Evolutionary conservation across 2,113 vertebrate species (phyloP).

Genomic region (Cavia aperea): DNA sequence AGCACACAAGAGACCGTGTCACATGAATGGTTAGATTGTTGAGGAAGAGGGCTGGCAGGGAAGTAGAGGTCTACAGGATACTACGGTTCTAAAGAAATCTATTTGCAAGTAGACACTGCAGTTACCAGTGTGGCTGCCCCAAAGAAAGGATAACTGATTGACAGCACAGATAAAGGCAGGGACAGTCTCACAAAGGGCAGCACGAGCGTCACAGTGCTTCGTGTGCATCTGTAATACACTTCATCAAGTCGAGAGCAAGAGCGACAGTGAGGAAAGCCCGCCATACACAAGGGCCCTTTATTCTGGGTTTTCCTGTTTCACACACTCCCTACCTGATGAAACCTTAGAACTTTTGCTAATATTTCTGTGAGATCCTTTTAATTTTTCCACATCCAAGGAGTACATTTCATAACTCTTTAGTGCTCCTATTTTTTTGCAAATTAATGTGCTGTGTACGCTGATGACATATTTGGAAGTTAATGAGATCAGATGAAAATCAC

Average conservation of each 20-base stretch:
- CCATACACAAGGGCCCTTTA: constrained; percentile 69
- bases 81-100: constrained; percentile 56
- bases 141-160: constrained; percentile 21
- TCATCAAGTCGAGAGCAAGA: constrained; percentile 69
- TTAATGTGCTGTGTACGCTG: constrained; percentile 39
- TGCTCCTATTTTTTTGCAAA: constrained; percentile 39
- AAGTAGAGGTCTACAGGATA: not conserved
- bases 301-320: not conserved
- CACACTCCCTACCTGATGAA: constrained; percentile 65
- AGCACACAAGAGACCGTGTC: not conserved
- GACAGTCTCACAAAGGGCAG: constrained; percentile 41
- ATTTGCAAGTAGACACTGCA: constrained; percentile 57
- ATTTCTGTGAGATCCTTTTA: constrained; percentile 56
- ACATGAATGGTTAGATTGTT: constrained; percentile 53
- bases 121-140: not conserved
- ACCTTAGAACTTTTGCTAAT: constrained; percentile 54
- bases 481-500: not conserved
- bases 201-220: not conserved
- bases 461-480: constrained; percentile 44
- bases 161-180: constrained; percentile 21
- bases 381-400: constrained; percentile 46
- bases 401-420: constrained; percentile 41
- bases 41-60: not conserved
- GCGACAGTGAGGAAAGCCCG: constrained; percentile 68
- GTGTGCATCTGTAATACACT: constrained; percentile 47